phyloP scores from a whole-genome alignment of 2,113 vertebrate species.

The Elephantulus edwardii region DNA sequence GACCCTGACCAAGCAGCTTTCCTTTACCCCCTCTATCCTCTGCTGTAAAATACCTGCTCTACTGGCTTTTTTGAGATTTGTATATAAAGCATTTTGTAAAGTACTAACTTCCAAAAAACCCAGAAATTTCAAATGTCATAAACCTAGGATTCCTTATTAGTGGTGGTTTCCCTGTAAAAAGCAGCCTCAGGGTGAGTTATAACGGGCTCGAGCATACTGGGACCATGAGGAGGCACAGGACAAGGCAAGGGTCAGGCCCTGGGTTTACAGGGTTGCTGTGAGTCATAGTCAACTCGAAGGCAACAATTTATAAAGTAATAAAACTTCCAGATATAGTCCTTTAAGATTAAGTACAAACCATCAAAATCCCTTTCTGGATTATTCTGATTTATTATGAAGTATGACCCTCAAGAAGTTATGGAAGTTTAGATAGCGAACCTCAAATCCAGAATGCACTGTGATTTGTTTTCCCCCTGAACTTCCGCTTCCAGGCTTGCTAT shows the following conservation, averaged over 20 bases:
- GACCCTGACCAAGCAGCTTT: neutral
- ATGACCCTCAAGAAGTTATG: neutral
- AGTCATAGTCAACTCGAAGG: neutral
- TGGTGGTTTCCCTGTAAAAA: neutral
- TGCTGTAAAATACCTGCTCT: neutral
- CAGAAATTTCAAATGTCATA: slow-evolving; percentile 20
- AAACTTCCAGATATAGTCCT: neutral
- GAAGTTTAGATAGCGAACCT: neutral
- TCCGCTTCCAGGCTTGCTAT: slow-evolving; percentile 37
- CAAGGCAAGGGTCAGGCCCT: too few relatives aligned
- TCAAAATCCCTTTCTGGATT: neutral
- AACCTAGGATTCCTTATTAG: neutral
- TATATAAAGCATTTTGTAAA: slow-evolving; percentile 10
- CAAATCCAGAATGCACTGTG: neutral
- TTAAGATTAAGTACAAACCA: neutral
- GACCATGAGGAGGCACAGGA: too few relatives aligned
- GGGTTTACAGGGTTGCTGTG: too few relatives aligned
- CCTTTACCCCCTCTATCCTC: neutral
- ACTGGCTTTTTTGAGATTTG: neutral
- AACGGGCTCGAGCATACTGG: too few relatives aligned
- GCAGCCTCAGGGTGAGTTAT: neutral
- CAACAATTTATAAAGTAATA: neutral
- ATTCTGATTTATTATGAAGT: neutral
- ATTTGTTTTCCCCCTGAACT: slow-evolving; percentile 41
- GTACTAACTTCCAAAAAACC: neutral